Evolutionary conservation across 2,888 invertebrate genomes (phyloP).

Genomic region (Agrotis puta): DNA sequence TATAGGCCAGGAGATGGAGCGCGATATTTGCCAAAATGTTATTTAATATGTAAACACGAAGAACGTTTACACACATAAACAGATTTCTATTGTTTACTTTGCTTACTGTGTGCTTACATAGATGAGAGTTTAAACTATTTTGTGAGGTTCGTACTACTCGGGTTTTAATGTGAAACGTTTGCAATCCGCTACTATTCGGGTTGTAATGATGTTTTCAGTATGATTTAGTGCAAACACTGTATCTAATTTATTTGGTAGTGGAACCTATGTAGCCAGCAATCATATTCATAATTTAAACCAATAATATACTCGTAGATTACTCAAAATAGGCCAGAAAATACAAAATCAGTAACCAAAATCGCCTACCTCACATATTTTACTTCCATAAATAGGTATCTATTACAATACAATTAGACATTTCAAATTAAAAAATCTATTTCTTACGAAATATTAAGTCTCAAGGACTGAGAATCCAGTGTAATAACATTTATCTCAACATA

Average conservation of each 20-base stretch:
- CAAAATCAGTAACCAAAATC: too few relatives aligned
- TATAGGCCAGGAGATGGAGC: slow-evolving; percentile 57
- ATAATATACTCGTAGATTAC: too few relatives aligned
- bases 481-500: slow-evolving; percentile 13
- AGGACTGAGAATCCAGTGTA: slow-evolving; percentile 3
- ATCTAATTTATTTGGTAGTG: slow-evolving; percentile 8
- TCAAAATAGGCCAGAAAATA: too few relatives aligned
- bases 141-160: slow-evolving; percentile 16
- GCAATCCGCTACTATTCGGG: not conserved
- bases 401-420: too few relatives aligned
- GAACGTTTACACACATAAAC: slow-evolving; percentile 59
- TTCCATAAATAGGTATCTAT: too few relatives aligned
- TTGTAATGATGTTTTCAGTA: slow-evolving; percentile 18
- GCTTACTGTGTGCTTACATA: slow-evolving; percentile 40
- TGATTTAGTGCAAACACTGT: slow-evolving; percentile 34
- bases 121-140: slow-evolving; percentile 58
- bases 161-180: slow-evolving; percentile 33
- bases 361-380: too few relatives aligned
- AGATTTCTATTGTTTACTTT: slow-evolving; percentile 61
- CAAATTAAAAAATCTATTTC: not conserved
- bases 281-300: too few relatives aligned
- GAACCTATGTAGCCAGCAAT: too few relatives aligned
- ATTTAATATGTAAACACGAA: slow-evolving; percentile 63
- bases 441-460: not conserved
- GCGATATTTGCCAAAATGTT: slow-evolving; percentile 62